A percentile compares a stretch with the other conserved stretches of the same genome.
Evolutionary conservation across 2,888 invertebrate genomes (phyloP).

Genomic region (Apamea epomidion): DNA sequence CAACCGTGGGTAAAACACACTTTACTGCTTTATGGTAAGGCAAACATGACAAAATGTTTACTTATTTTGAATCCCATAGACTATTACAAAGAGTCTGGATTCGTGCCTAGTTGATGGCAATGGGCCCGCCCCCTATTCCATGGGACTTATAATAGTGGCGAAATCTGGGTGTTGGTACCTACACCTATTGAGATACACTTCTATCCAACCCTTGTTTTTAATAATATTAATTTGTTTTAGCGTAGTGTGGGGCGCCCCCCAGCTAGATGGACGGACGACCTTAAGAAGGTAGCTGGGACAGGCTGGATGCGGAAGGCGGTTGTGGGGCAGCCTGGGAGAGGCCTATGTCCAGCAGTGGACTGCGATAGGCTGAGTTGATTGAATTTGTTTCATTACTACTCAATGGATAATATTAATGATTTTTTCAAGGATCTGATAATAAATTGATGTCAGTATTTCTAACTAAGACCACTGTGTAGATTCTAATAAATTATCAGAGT

Average conservation of each 20-base stretch:
- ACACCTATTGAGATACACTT: background rate
- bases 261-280: no score
- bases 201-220: background rate
- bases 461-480: background rate
- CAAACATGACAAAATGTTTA: background rate
- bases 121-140: background rate
- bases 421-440: constrained; percentile 20
- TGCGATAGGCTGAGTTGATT: no score
- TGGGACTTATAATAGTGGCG: background rate
- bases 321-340: no score
- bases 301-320: no score
- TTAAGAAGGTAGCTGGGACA: no score
- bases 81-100: background rate
- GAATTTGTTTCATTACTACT: background rate
- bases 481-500: constrained; percentile 1
- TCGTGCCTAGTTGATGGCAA: background rate
- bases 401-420: constrained; percentile 5
- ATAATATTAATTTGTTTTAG: no score
- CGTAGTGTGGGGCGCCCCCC: no score
- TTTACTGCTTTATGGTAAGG: background rate
- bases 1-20: background rate
- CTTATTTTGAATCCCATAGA: background rate
- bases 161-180: background rate
- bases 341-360: no score
- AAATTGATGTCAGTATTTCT: constrained; percentile 24